A percentile compares a stretch with the other conserved stretches of the same genome.
These are phyloP conservation scores for Drosophila nigricruria DNA, from an alignment of 2,888 invertebrate species.

Conservation along the genomic window DNA sequence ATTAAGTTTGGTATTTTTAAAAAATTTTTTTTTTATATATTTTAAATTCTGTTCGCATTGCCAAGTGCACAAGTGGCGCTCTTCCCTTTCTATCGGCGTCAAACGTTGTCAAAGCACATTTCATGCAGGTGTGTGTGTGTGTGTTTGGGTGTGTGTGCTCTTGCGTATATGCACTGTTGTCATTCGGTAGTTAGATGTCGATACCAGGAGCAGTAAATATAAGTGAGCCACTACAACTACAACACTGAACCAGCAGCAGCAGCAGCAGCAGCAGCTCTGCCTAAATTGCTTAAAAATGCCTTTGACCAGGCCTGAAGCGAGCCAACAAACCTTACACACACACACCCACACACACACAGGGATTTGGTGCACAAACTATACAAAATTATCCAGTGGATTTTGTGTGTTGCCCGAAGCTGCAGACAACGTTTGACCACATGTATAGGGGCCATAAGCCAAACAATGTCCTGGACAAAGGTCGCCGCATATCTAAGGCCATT, in stretches of 20 bases:
- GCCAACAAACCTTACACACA: background rate
- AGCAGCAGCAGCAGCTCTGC: constrained; percentile 32
- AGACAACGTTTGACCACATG: constrained; percentile 38
- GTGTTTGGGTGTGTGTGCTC: background rate
- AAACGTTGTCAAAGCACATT: constrained; percentile 4
- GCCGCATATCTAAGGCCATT: background rate
- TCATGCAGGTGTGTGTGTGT: background rate
- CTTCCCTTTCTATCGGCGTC: background rate
- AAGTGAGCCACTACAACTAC: constrained; percentile 35
- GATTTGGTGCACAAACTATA: constrained; percentile 4
- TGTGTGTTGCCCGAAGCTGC: constrained; percentile 24
- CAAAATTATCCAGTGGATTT: constrained; percentile 15
- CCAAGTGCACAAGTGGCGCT: constrained; percentile 5
- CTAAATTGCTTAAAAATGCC: constrained; percentile 39
- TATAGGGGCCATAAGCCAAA: constrained; percentile 22
- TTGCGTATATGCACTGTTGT: constrained; percentile 15
- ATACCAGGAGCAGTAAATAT: constrained; percentile 34
- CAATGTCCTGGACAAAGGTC: constrained; percentile 12
- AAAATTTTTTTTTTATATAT: background rate
- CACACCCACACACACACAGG: background rate
- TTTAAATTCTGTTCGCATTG: constrained; percentile 5
- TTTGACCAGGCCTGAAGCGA: constrained; percentile 7
- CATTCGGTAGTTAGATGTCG: constrained; percentile 38
- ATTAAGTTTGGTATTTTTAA: background rate
- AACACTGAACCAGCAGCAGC: constrained; percentile 43